A percentile compares a stretch with the other conserved stretches of the same genome.
These are phyloP conservation scores for Hyla sarda DNA, from an alignment of 2,113 vertebrate species.

Conservation along the genomic window DNA sequence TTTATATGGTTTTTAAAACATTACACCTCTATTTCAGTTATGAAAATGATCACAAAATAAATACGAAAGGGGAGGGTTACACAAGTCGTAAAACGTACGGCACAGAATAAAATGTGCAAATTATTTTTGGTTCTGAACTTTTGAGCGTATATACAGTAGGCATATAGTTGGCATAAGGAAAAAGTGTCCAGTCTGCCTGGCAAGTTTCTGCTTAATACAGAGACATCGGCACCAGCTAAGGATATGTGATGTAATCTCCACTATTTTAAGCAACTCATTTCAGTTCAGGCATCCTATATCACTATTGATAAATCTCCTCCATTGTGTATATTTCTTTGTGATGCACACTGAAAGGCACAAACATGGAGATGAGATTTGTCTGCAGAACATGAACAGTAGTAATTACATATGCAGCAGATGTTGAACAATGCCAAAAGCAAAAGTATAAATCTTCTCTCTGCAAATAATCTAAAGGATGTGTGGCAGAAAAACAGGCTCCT, in stretches of 20 bases:
- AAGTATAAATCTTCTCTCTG: slow-evolving; percentile 34
- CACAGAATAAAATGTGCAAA: too few relatives aligned
- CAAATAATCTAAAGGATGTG: slow-evolving; percentile 27
- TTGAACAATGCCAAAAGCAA: slow-evolving; percentile 38
- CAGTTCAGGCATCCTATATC: background rate
- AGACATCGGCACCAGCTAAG: background rate
- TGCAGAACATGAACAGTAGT: slow-evolving; percentile 11
- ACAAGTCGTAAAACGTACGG: too few relatives aligned
- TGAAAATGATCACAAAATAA: too few relatives aligned
- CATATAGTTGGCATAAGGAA: too few relatives aligned
- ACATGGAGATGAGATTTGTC: background rate
- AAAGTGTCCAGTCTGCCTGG: too few relatives aligned
- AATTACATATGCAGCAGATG: slow-evolving; percentile 48
- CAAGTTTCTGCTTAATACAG: background rate
- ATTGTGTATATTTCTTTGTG: background rate
- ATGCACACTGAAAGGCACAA: background rate
- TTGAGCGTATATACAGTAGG: too few relatives aligned
- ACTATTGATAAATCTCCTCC: background rate
- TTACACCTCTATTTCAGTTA: too few relatives aligned
- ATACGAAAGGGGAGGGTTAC: too few relatives aligned
- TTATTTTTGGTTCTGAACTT: too few relatives aligned
- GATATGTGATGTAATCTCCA: background rate
- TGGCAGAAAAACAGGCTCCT: slow-evolving; percentile 6
- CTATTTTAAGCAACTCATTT: background rate
- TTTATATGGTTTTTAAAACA: too few relatives aligned